Base-by-base conservation (phyloP, 2,797 vertebrate genomes). In the Eulemur mongoz region DNA sequence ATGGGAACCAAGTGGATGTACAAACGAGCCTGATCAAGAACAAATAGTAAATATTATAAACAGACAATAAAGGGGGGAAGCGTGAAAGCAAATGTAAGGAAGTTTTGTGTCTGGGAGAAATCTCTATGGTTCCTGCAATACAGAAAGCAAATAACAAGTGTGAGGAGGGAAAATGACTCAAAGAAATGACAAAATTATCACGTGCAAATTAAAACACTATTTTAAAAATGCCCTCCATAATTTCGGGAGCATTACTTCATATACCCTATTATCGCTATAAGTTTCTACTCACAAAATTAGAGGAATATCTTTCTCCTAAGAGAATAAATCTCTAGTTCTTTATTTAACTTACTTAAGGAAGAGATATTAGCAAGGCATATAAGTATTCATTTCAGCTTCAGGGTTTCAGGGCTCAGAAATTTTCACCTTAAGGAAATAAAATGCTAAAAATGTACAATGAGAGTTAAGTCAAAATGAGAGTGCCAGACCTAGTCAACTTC, bases 381-480 rank as follows among this genome's bases (percentile, higher is more conserved):
- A 38, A 11, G 43, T 89, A 59, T 5, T 72, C 67, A 65, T 72
- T 84, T 95, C 73, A 87, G 52, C 17, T 81, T 67, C 73, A 67
- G 22, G 27, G n/a, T 93, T 88, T 52, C 27, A 69, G 11, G 30
- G 18, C 23, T 88, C 11, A 82, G 32, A 80, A 57, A 67, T 70
- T 27, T 94, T 85, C 18, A 57, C 50, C 43, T 95, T 59, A 76
- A 95, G 92, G 25, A 91, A 95, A 96, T 78, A 85, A 93, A 95
- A 79, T 89, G n/a, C 50, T 67, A 93, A 83, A 95, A 95, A 84
- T 35, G 50, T 70, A 86, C 83, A 65, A 38, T 63, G 45, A 91
- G n/a, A 83, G 30, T 86, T 91, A 88, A 88, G 48, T 93, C 38
- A 73, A 91, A 93, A 95, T 23, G 27, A 70, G 73, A 81, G 11